Percentiles rank a stretch among this genome's conserved stretches.
Evolutionary conservation across 2,113 vertebrate species (phyloP).

Genomic region (Dasyornis broadbenti): DNA sequence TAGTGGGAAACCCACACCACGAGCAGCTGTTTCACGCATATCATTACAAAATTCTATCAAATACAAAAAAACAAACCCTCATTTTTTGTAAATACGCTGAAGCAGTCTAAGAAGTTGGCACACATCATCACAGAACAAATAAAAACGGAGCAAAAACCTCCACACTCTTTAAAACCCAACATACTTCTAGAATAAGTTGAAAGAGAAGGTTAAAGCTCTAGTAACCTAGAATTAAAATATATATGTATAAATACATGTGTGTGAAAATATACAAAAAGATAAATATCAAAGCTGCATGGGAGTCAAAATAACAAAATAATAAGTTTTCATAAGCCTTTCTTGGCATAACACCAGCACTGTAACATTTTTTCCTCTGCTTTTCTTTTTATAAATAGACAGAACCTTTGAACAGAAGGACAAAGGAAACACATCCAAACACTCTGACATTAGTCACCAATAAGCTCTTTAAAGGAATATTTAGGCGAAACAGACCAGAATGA

Average conservation of each 20-base stretch:
- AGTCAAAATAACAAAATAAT: neutral
- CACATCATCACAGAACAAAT: neutral
- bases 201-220: neutral
- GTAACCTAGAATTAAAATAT: neutral
- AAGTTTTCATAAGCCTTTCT: neutral
- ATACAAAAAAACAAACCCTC: neutral
- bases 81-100: neutral
- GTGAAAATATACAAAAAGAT: neutral
- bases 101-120: neutral
- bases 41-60: neutral
- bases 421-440: neutral
- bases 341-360: neutral
- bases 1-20: neutral
- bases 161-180: neutral
- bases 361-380: neutral
- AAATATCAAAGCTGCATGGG: neutral
- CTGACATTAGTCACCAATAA: neutral
- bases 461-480: neutral
- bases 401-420: conserved; percentile 16
- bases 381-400: neutral
- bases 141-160: neutral
- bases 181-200: neutral
- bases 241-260: rapidly evolving
- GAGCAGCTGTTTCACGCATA: neutral
- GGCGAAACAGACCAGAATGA: neutral